Conservation (phyloP, 2,888 invertebrate genomes). For the Hirtodrosophila duncani region DNA sequence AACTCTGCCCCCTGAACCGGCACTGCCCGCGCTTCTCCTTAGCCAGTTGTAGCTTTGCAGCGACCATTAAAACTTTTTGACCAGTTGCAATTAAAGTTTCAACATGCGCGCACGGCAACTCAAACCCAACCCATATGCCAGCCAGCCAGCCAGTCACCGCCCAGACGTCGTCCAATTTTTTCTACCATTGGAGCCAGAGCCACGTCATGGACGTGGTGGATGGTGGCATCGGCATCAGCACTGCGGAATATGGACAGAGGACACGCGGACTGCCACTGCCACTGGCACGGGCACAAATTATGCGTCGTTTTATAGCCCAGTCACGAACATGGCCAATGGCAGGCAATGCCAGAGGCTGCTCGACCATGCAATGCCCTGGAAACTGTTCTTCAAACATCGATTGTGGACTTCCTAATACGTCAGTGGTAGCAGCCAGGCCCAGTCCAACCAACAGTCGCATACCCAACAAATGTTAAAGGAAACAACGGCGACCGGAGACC, state of each 20-base stretch:
- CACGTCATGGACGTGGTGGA: neutral
- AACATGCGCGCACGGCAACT: slow-evolving; percentile 35
- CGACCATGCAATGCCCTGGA: too few species aligned
- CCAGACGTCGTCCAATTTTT: too few species aligned
- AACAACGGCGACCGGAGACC: slow-evolving; percentile 74
- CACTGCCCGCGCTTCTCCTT: too few species aligned
- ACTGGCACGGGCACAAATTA: slow-evolving; percentile 66
- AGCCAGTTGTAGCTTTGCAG: too few species aligned
- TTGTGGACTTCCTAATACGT: too few species aligned
- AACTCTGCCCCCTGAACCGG: too few species aligned
- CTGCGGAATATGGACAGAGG: slow-evolving; percentile 29
- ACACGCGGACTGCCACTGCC: slow-evolving; percentile 47
- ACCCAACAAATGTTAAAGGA: slow-evolving; percentile 42
- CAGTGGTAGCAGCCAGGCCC: slow-evolving; percentile 12
- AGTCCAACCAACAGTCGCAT: neutral
- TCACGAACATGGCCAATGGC: slow-evolving; percentile 68
- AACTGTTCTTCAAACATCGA: too few species aligned
- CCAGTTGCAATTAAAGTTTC: slow-evolving; percentile 72
- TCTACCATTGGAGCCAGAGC: neutral
- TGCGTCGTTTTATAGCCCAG: slow-evolving; percentile 59
- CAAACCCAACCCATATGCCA: slow-evolving; percentile 1
- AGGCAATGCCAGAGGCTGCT: too few species aligned
- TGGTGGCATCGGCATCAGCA: slow-evolving; percentile 13
- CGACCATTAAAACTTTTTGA: too few species aligned
- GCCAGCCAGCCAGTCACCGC: slow-evolving; percentile 37